phyloP scores from a whole-genome alignment of 2,797 vertebrate genomes.

The Podarcis siculus region DNA sequence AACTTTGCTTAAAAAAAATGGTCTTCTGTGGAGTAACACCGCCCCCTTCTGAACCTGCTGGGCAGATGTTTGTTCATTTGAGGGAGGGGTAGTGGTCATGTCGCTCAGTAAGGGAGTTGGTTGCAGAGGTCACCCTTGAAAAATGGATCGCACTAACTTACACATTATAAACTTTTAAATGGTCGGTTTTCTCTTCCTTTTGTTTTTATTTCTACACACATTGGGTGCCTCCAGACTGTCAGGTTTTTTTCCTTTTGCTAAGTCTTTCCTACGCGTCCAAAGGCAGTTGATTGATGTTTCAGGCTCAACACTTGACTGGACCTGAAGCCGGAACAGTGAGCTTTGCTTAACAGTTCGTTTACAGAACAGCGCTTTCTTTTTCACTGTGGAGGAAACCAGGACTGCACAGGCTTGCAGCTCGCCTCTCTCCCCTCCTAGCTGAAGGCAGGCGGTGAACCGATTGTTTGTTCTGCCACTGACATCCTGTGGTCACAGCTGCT shows the following conservation, averaged over 20 bases:
- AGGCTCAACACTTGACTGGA: not conserved
- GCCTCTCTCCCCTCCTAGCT: not conserved
- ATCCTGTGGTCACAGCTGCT: not conserved
- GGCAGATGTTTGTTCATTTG: too few relatives aligned
- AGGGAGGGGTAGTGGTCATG: not conserved
- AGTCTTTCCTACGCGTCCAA: not conserved
- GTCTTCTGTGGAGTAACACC: too few relatives aligned
- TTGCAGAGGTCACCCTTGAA: not conserved
- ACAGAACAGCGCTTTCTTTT: not conserved
- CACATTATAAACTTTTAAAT: not conserved
- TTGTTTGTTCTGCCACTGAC: conserved; percentile 24
- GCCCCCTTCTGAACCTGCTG: too few relatives aligned
- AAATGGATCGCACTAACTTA: not conserved
- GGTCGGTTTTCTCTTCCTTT: not conserved
- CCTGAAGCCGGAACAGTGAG: not conserved
- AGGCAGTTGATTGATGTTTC: not conserved
- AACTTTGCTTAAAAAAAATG: too few relatives aligned
- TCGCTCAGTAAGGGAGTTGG: too few relatives aligned
- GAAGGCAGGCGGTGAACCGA: not conserved
- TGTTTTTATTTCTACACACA: not conserved
- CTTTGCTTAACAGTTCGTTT: not conserved
- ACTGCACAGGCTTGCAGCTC: not conserved
- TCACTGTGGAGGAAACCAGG: not conserved
- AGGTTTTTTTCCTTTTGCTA: not conserved
- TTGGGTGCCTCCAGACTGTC: too few relatives aligned